Evolutionary conservation across 2,888 invertebrate species (phyloP).

Genomic region (Microplitis deprimator): DNA sequence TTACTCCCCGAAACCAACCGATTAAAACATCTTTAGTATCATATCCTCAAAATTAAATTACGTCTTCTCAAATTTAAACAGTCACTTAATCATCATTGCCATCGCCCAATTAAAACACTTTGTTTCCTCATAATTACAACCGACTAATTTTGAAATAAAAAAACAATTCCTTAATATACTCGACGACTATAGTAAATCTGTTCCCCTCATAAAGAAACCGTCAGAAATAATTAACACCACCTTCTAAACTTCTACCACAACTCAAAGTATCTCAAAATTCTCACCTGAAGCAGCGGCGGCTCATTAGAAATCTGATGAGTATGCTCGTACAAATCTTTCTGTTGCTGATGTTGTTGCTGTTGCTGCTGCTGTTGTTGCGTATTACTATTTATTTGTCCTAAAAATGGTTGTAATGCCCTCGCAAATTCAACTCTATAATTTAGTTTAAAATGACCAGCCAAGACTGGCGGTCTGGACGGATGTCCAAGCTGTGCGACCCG

Average conservation of each 20-base stretch:
- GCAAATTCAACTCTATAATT: constrained; percentile 79
- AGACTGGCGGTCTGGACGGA: constrained; percentile 72
- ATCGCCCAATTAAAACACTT: no score
- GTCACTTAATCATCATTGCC: no score
- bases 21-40: no score
- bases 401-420: constrained; percentile 77
- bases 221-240: not conserved
- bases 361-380: not conserved
- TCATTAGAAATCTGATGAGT: constrained; percentile 58
- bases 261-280: constrained; percentile 13
- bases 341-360: constrained; percentile 29
- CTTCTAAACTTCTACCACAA: not conserved
- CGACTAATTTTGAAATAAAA: no score
- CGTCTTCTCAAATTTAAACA: no score
- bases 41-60: no score
- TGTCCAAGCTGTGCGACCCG: constrained; percentile 79
- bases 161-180: no score
- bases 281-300: constrained; percentile 62
- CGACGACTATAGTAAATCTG: no score
- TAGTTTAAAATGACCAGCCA: constrained; percentile 67
- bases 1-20: no score
- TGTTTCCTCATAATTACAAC: no score
- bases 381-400: constrained; percentile 69
- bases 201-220: no score
- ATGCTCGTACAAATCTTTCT: constrained; percentile 65